Percentiles rank a stretch among this genome's conserved stretches.
Evolutionary conservation across 2,113 vertebrate genomes (phyloP).

Genomic region (Paramisgurnus dabryanus): DNA sequence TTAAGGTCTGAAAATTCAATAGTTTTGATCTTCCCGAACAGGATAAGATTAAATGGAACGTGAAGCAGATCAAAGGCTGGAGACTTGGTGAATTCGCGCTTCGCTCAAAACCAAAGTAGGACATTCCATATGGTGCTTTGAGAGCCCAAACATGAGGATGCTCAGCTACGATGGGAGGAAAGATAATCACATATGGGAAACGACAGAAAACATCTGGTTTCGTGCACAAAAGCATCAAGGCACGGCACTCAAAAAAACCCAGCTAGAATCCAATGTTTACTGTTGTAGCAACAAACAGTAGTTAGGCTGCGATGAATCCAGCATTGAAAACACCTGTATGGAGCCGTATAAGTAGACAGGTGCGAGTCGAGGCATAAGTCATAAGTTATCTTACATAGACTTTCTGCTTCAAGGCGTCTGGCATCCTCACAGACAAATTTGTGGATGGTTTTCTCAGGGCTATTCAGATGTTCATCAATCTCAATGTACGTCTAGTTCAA

Average conservation of each 20-base stretch:
- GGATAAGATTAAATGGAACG: constrained; percentile 31
- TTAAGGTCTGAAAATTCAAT: constrained; percentile 2
- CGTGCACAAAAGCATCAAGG: background rate
- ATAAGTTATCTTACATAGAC: background rate
- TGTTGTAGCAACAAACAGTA: background rate
- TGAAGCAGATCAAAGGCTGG: background rate
- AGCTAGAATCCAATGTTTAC: background rate
- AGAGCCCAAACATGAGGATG: background rate
- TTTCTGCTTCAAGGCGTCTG: background rate
- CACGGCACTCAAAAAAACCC: background rate
- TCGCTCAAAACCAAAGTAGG: constrained; percentile 4
- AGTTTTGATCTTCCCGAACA: constrained; percentile 26
- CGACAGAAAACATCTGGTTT: constrained; percentile 4
- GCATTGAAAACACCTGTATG: background rate
- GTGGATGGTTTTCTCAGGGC: background rate
- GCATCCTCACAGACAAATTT: background rate
- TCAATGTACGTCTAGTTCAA: background rate
- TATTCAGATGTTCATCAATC: background rate
- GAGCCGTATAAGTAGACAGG: background rate
- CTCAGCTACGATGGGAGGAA: background rate
- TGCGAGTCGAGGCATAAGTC: no score
- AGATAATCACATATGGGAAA: background rate
- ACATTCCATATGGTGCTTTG: background rate
- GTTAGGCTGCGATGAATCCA: no score
- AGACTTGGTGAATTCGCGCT: background rate